Percentiles rank a stretch among this genome's conserved stretches.
These are phyloP conservation scores for Tetramorium simillimum DNA, from an alignment of 1,140 invertebrate genomes.

Conservation along the genomic window DNA sequence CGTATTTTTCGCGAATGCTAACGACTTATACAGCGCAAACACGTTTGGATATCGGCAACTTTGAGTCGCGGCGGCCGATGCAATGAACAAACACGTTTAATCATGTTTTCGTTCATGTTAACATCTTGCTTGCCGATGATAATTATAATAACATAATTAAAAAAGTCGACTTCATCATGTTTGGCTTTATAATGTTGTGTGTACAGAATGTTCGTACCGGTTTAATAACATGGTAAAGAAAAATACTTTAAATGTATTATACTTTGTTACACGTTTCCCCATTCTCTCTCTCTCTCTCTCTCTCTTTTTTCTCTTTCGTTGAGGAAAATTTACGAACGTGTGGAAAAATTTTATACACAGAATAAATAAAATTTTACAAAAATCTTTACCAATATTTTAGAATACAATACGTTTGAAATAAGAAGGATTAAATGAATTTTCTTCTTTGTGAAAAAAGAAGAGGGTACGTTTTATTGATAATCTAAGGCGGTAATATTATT, in stretches of 20 bases:
- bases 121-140: neutral
- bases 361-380: neutral
- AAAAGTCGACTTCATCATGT: neutral
- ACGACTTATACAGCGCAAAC: conserved; percentile 5
- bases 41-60: neutral
- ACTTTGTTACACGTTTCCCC: neutral
- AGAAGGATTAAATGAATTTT: no score
- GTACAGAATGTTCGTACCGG: neutral
- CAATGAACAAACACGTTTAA: conserved; percentile 1
- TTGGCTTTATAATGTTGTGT: neutral
- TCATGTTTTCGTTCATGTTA: conserved; percentile 27
- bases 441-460: no score
- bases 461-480: no score
- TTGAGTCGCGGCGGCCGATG: neutral
- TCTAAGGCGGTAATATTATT: no score
- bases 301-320: neutral
- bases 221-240: neutral
- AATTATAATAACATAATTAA: conserved; percentile 6
- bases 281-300: neutral
- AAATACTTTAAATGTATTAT: conserved; percentile 1
- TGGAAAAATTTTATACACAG: neutral
- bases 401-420: neutral
- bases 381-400: neutral
- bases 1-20: conserved; percentile 12
- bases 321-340: neutral